Conservation (phyloP, 2,113 vertebrate genomes). For the Riparia riparia region DNA sequence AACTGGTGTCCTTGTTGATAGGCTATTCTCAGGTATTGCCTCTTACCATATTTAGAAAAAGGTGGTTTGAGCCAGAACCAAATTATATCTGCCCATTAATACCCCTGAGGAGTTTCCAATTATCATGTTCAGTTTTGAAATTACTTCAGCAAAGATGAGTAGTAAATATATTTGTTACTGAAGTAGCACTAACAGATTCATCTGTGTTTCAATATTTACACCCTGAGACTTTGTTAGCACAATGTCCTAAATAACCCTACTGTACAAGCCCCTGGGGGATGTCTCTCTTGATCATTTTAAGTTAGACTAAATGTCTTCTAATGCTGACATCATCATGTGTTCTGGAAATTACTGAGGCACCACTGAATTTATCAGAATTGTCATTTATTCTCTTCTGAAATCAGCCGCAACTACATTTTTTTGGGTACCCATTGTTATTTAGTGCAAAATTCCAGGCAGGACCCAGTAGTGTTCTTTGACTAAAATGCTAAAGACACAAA, state of each 20-base stretch:
- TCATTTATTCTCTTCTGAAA: not conserved
- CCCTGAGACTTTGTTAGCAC: not conserved
- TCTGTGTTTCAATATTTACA: not conserved
- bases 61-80: not conserved
- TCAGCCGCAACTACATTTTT: not conserved
- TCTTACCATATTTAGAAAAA: not conserved
- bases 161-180: not conserved
- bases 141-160: not conserved
- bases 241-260: not conserved
- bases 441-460: not conserved
- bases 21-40: not conserved
- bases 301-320: not conserved
- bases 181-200: not conserved
- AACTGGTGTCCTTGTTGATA: not conserved
- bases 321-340: not conserved
- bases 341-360: not conserved
- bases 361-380: not conserved
- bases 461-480: not conserved
- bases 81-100: not conserved
- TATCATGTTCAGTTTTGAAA: not conserved
- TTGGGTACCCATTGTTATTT: accelerated
- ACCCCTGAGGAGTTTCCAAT: not conserved
- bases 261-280: not conserved
- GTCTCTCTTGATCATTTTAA: not conserved
- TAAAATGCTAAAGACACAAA: not conserved